phyloP scores from a whole-genome alignment of 2,113 vertebrate genomes.

The Oplegnathus fasciatus region DNA sequence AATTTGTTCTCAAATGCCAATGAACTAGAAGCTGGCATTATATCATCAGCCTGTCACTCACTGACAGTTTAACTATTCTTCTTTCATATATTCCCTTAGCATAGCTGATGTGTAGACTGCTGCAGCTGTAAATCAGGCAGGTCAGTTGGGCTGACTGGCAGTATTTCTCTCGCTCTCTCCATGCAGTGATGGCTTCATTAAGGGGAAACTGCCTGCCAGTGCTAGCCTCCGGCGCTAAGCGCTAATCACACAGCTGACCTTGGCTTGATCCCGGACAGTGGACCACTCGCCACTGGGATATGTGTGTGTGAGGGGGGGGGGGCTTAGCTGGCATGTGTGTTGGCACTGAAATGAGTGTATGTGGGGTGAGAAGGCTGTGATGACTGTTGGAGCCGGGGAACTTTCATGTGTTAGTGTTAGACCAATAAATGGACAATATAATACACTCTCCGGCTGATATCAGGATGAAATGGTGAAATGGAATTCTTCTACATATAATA shows the following conservation, averaged over 20 bases:
- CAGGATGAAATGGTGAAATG: too few species aligned
- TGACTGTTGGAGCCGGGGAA: background rate
- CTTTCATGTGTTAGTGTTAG: background rate
- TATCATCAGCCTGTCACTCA: constrained; percentile 57
- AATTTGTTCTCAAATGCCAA: constrained; percentile 35
- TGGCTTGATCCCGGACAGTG: constrained; percentile 68
- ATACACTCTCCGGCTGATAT: background rate
- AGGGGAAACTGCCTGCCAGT: constrained; percentile 64
- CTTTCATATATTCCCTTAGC: constrained; percentile 51
- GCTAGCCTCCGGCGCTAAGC: constrained; percentile 62
- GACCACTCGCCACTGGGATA: constrained; percentile 41
- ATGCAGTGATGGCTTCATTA: constrained; percentile 74
- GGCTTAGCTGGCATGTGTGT: constrained; percentile 23
- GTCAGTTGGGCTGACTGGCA: constrained; percentile 68
- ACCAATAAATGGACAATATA: background rate
- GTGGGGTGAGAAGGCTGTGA: constrained; percentile 7
- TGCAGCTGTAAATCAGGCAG: constrained; percentile 65
- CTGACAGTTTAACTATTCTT: constrained; percentile 61
- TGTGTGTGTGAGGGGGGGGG: constrained; percentile 1
- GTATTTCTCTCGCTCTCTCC: constrained; percentile 62
- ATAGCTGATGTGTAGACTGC: constrained; percentile 64
- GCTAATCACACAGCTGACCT: constrained; percentile 75
- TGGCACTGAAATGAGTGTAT: constrained; percentile 33
- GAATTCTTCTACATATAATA: background rate
- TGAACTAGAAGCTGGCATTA: constrained; percentile 23